A percentile compares a stretch with the other conserved stretches of the same genome.
These are phyloP conservation scores for Camponotus pennsylvanicus DNA, from an alignment of 1,140 invertebrate genomes.

Conservation along the genomic window DNA sequence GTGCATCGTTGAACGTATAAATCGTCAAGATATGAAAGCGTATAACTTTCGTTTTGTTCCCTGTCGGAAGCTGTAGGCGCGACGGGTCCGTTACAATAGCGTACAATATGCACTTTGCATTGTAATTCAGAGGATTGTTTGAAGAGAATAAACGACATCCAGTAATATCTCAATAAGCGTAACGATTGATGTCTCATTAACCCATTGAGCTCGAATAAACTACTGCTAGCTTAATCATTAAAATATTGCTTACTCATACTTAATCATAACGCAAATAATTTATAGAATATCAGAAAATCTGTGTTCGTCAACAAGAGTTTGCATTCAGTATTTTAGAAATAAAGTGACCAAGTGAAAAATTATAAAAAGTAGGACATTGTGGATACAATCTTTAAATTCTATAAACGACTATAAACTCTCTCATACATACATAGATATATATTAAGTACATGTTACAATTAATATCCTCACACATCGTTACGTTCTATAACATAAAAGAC, in stretches of 20 bases:
- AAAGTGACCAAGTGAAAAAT: background rate
- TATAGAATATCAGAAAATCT: background rate
- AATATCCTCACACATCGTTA: background rate
- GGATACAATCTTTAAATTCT: background rate
- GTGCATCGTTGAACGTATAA: conserved; percentile 56
- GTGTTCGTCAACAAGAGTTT: background rate
- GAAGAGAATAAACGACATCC: conserved; percentile 22
- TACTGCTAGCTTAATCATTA: background rate
- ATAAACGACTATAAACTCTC: background rate
- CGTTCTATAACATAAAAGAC: background rate
- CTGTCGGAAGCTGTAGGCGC: conserved; percentile 61
- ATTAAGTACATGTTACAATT: conserved; percentile 48
- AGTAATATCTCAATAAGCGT: conserved; percentile 60
- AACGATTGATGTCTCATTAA: conserved; percentile 20
- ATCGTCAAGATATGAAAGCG: conserved; percentile 60
- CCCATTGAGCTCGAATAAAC: conserved; percentile 37
- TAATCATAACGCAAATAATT: background rate
- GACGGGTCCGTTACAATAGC: conserved; percentile 52
- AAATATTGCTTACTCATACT: background rate
- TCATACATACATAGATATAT: background rate
- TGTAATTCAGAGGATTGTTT: conserved; percentile 22
- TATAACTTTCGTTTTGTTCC: conserved; percentile 73
- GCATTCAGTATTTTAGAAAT: background rate
- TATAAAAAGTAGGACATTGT: background rate
- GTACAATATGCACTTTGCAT: conserved; percentile 10